Evolutionary conservation across 2,113 vertebrate species (phyloP).

Genomic region (Danio rerio): DNA sequence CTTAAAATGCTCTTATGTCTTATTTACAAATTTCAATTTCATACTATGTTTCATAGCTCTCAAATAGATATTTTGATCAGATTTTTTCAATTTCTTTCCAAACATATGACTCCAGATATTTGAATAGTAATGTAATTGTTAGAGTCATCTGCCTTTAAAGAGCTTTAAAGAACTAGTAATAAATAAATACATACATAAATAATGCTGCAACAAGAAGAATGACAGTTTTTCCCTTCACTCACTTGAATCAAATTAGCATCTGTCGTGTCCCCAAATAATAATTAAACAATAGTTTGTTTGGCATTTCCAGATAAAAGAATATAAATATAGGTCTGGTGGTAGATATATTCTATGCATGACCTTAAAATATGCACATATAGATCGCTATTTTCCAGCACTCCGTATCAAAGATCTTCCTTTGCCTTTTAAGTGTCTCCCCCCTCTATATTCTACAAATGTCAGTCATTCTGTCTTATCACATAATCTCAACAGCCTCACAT

Average conservation of each 20-base stretch:
- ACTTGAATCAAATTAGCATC: conserved; percentile 28
- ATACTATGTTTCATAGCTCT: too few species aligned
- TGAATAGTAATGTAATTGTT: too few species aligned
- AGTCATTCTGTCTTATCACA: conserved; percentile 44
- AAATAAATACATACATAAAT: too few species aligned
- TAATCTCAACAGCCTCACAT: conserved; percentile 43
- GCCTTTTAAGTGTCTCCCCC: conserved; percentile 45
- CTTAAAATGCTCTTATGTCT: too few species aligned
- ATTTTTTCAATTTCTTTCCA: too few species aligned
- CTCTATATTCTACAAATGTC: conserved; percentile 41
- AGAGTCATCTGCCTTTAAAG: too few species aligned
- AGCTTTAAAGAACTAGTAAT: too few species aligned
- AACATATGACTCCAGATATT: too few species aligned
- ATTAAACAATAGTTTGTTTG: conserved; percentile 29
- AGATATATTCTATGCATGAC: conserved; percentile 45
- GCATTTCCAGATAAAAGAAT: conserved; percentile 43
- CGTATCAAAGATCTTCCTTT: conserved; percentile 49
- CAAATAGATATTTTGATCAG: too few species aligned
- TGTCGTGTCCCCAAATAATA: conserved; percentile 15
- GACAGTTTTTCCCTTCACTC: neutral
- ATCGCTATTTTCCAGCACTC: conserved; percentile 54
- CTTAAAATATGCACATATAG: conserved; percentile 65
- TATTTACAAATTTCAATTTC: too few species aligned
- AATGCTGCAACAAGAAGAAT: neutral
- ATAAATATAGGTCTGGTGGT: conserved; percentile 45